Evolutionary conservation across 2,113 vertebrate species (phyloP).

Genomic region (human): DNA sequence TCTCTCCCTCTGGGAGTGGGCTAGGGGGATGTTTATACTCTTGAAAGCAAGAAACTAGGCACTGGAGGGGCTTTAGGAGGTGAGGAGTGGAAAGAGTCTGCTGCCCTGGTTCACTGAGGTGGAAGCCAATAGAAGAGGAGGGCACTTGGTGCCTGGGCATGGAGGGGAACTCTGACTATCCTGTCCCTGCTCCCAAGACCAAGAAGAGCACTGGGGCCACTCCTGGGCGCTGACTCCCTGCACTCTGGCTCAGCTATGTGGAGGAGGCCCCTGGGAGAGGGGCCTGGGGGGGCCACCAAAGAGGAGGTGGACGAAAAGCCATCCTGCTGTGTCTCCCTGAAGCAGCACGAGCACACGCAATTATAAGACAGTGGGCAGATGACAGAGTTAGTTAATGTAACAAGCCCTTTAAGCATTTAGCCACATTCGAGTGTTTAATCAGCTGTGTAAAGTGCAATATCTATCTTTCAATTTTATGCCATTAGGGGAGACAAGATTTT

Average conservation of each 20-base stretch:
- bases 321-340: slow-evolving; percentile 74
- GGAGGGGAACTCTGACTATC: not conserved
- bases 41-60: not conserved
- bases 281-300: not conserved
- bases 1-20: not conserved
- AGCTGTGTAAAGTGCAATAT: slow-evolving; percentile 96
- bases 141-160: accelerated
- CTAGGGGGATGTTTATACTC: not conserved
- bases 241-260: not conserved
- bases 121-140: not conserved
- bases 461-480: slow-evolving; percentile 97
- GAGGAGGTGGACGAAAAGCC: slow-evolving; percentile 26
- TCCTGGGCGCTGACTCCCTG: not conserved
- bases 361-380: slow-evolving; percentile 90
- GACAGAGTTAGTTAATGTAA: slow-evolving; percentile 93
- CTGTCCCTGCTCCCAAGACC: not conserved
- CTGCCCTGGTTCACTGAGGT: not conserved
- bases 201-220: not conserved
- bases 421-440: slow-evolving; percentile 93
- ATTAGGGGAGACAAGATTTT: slow-evolving; percentile 96
- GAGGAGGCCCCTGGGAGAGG: not conserved
- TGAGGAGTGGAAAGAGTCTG: not conserved
- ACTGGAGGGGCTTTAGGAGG: not conserved
- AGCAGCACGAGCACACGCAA: slow-evolving; percentile 84
- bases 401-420: slow-evolving; percentile 90